Percentiles rank a stretch among this genome's conserved stretches.
Evolutionary conservation across 2,113 vertebrate species (phyloP).

Genomic region (Cinclus cinclus): DNA sequence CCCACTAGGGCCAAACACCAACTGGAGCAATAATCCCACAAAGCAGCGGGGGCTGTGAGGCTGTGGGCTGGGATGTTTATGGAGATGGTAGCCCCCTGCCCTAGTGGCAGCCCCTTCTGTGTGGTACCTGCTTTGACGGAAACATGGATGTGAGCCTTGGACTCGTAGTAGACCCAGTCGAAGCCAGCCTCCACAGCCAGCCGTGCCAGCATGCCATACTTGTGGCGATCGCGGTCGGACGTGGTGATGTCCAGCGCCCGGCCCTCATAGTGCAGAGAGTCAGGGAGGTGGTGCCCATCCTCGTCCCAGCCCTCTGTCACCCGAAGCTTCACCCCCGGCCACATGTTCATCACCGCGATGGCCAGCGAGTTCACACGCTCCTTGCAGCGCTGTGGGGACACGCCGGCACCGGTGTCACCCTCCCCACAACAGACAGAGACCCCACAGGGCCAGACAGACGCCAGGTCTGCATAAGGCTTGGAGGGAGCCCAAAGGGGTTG

Average conservation of each 20-base stretch:
- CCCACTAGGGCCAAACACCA: accelerated
- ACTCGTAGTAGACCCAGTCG: slow-evolving; percentile 98
- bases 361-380: slow-evolving; percentile 92
- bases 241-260: slow-evolving; percentile 96
- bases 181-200: slow-evolving; percentile 96
- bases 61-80: accelerated
- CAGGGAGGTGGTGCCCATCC: slow-evolving; percentile 90
- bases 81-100: background rate
- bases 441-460: background rate
- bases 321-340: slow-evolving; percentile 90
- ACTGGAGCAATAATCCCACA: accelerated
- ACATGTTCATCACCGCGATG: slow-evolving; percentile 97
- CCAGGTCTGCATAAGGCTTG: accelerated
- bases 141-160: slow-evolving; percentile 93
- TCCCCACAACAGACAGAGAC: background rate
- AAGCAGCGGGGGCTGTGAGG: accelerated
- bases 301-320: slow-evolving; percentile 98
- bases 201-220: slow-evolving; percentile 93
- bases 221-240: slow-evolving; percentile 89
- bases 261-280: slow-evolving; percentile 97
- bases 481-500: background rate
- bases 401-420: background rate
- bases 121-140: slow-evolving; percentile 93
- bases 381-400: slow-evolving; percentile 87
- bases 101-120: accelerated